Evolutionary conservation across 2,888 invertebrate species (phyloP), one percentile per base, ranked within the genome.

Genomic region (Dolomedes plantarius): DNA sequence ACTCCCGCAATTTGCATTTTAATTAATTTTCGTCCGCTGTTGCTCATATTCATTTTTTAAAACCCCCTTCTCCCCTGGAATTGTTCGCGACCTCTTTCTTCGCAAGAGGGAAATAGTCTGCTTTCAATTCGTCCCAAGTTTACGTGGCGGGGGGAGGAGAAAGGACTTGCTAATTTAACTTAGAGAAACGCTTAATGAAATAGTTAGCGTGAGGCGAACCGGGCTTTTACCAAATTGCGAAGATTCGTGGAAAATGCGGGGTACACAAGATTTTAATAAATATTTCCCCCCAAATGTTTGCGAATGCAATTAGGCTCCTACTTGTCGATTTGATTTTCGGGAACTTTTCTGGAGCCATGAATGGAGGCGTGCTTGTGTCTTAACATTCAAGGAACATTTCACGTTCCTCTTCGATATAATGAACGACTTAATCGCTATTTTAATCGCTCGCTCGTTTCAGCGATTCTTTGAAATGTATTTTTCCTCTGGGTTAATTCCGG

Each of bases 201-300:
- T 75, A 50, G 75, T 76, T 82, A 27, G 23, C 46, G 19, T 23
- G 56, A 23, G n/a, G 56, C 56, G 56, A 23, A 6, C 46, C 19
- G 11, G 23, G 23, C 56, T 56, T 2, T 56, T 56, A 56, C 23
- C 0, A 23, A 56, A 56, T 56, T 56, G 23, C 23, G 56, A 56
- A 56, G 16, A 56, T 56, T 56, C 11, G 36, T 46, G 39, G 23
- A 64, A 39, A 68, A 81, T 56, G 28, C 39, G 56, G 68, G 73
- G 62, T 56, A 36, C 29, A 56, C 56, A 29, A 62, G 72, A 79
- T 79, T 79, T 79, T 82, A 64, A 82, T 82, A 76, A 75, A 36
- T 68, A 39, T 75, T 69, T 72, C 72, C 39, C 28, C 32, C 46
- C 71, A 23, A 64, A 67, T 72, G 46, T 73, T 72, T 80, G 50